These are phyloP conservation scores for Gnathonemus longibarbis DNA, from an alignment of 2,113 vertebrate genomes.

Conservation along the genomic window DNA sequence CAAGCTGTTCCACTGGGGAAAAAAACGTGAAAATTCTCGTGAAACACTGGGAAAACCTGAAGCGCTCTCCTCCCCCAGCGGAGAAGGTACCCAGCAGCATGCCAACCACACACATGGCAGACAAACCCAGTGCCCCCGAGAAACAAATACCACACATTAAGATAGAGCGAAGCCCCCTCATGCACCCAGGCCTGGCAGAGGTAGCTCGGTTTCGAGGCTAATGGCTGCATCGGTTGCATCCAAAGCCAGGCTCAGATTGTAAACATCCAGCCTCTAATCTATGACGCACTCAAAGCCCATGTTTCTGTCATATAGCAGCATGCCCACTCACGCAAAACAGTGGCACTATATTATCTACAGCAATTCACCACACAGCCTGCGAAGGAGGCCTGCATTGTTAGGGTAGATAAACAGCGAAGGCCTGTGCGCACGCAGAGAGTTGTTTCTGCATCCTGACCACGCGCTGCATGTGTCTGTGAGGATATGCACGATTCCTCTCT, in stretches of 20 bases:
- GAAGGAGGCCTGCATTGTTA: not conserved
- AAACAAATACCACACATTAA: not conserved
- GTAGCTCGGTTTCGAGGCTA: not conserved
- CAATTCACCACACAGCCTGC: not conserved
- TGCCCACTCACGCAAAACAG: not conserved
- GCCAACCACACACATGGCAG: not conserved
- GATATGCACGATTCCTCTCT: not conserved
- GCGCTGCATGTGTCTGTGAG: not conserved
- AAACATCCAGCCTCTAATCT: conserved; percentile 4
- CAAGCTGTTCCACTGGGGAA: not conserved
- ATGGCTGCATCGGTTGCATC: not conserved
- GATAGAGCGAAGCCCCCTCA: not conserved
- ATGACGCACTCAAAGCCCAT: not conserved
- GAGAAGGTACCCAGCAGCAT: not conserved
- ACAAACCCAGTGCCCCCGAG: not conserved
- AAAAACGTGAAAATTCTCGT: not conserved
- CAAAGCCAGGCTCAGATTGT: not conserved
- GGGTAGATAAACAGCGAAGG: not conserved
- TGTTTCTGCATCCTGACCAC: not conserved
- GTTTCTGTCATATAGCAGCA: not conserved
- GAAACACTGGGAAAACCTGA: not conserved
- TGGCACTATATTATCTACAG: not conserved
- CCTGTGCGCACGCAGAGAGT: not conserved
- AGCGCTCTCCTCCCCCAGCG: not conserved
- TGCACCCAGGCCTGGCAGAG: not conserved